A percentile compares a stretch with the other conserved stretches of the same genome.
Conservation (phyloP, 64 coral and sea anemone genomes). For the Stichodactyla mertensii region DNA sequence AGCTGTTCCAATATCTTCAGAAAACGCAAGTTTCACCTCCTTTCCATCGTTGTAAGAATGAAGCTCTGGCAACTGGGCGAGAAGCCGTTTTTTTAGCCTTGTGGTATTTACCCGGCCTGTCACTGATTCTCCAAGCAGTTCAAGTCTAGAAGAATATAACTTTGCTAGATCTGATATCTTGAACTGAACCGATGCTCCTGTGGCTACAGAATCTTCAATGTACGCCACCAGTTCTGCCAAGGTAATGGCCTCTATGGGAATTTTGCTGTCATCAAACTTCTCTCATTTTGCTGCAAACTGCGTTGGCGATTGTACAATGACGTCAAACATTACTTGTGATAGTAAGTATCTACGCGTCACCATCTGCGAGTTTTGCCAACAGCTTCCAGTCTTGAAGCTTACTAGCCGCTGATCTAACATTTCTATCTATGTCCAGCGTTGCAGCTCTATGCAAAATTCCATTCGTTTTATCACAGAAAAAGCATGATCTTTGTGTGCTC, state of each 20-base stretch:
- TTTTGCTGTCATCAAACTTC: constrained; percentile 11
- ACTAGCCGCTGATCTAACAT: constrained; percentile 3
- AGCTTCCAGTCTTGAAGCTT: constrained; percentile 21
- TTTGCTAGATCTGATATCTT: constrained; percentile 26
- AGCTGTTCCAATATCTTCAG: not conserved
- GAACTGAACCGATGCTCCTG: not conserved
- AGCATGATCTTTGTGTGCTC: constrained; percentile 22
- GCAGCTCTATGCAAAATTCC: constrained; percentile 21
- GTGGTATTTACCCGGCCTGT: constrained; percentile 17
- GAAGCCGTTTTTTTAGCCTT: constrained; percentile 24
- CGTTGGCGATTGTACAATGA: constrained; percentile 4
- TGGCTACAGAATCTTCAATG: constrained; percentile 1
- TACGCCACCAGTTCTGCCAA: not conserved
- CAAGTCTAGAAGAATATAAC: constrained; percentile 16
- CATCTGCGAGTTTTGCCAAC: constrained; percentile 27
- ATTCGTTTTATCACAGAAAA: constrained; percentile 16
- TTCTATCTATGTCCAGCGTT: constrained; percentile 22
- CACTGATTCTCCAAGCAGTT: not conserved
- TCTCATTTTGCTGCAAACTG: not conserved
- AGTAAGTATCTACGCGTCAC: constrained; percentile 13
- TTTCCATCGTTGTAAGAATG: not conserved
- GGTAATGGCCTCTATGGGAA: not conserved
- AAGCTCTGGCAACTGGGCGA: not conserved
- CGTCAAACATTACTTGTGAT: constrained; percentile 11
- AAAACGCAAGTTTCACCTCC: not conserved